A percentile compares a stretch with the other conserved stretches of the same genome.
Conservation (phyloP, 2,888 invertebrate genomes). For the Lamellibrachia satsuma region DNA sequence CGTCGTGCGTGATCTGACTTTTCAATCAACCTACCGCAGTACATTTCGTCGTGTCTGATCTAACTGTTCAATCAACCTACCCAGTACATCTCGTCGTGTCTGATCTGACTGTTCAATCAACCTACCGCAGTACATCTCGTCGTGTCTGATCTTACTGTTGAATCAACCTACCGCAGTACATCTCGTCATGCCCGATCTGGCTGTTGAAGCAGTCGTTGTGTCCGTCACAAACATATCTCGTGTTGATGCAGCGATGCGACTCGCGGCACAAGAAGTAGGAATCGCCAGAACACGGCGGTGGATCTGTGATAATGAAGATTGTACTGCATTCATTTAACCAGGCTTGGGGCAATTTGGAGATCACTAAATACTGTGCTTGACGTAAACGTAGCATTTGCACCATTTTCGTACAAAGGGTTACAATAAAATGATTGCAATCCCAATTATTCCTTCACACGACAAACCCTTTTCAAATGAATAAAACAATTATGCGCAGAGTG, state of each 20-base stretch:
- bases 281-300: neutral
- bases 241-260: slow-evolving; percentile 60
- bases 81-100: neutral
- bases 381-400: too few species aligned
- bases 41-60: neutral
- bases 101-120: neutral
- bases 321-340: neutral
- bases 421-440: too few species aligned
- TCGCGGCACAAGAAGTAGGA: slow-evolving; percentile 30
- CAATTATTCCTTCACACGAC: too few species aligned
- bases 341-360: too few species aligned
- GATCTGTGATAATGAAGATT: neutral
- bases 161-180: slow-evolving; percentile 59
- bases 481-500: too few species aligned
- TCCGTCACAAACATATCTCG: slow-evolving; percentile 66
- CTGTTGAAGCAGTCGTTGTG: slow-evolving; percentile 66
- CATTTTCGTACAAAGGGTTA: too few species aligned
- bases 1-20: too few species aligned
- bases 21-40: neutral
- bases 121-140: too few species aligned
- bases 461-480: too few species aligned
- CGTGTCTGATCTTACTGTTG: too few species aligned
- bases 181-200: slow-evolving; percentile 62
- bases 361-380: too few species aligned
- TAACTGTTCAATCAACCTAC: neutral